Conservation (phyloP, 2,888 invertebrate genomes). For the Gryllus longicercus region DNA sequence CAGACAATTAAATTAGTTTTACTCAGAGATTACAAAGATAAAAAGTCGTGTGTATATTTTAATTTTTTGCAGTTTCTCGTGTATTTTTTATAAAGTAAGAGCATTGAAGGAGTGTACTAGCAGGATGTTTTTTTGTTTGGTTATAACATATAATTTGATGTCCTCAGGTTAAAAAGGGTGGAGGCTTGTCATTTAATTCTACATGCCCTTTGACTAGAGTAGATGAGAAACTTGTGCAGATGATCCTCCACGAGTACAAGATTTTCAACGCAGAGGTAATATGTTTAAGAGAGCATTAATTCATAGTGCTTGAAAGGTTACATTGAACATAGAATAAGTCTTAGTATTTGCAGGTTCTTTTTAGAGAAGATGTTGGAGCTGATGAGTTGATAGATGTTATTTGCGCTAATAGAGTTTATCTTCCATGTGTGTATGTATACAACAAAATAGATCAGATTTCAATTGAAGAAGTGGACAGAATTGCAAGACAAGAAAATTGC, state of each 20-base stretch:
- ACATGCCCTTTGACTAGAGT: slow-evolving; percentile 89
- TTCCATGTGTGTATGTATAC: slow-evolving; percentile 97
- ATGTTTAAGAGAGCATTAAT: too few relatives aligned
- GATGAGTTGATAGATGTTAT: slow-evolving; percentile 99
- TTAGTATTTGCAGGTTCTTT: slow-evolving; percentile 61
- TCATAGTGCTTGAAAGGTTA: too few relatives aligned
- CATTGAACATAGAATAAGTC: too few relatives aligned
- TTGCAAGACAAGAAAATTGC: slow-evolving; percentile 82
- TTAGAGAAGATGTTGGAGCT: slow-evolving; percentile 90
- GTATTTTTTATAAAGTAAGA: too few relatives aligned
- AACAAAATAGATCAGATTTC: slow-evolving; percentile 99
- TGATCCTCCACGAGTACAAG: slow-evolving; percentile 98
- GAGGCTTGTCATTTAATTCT: slow-evolving; percentile 94
- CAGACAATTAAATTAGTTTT: too few relatives aligned
- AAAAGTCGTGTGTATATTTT: too few relatives aligned
- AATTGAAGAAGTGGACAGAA: slow-evolving; percentile 94
- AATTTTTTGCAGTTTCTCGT: too few relatives aligned
- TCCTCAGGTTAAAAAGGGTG: slow-evolving; percentile 83
- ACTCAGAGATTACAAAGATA: too few relatives aligned
- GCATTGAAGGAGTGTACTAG: neutral
- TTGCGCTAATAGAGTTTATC: slow-evolving; percentile 89
- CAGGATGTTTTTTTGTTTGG: neutral
- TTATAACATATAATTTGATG: slow-evolving; percentile 23
- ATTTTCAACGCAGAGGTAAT: slow-evolving; percentile 86
- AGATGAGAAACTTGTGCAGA: slow-evolving; percentile 95